These are phyloP conservation scores for Lophura nycthemera DNA, from an alignment of 2,113 vertebrate genomes.

Conservation along the genomic window DNA sequence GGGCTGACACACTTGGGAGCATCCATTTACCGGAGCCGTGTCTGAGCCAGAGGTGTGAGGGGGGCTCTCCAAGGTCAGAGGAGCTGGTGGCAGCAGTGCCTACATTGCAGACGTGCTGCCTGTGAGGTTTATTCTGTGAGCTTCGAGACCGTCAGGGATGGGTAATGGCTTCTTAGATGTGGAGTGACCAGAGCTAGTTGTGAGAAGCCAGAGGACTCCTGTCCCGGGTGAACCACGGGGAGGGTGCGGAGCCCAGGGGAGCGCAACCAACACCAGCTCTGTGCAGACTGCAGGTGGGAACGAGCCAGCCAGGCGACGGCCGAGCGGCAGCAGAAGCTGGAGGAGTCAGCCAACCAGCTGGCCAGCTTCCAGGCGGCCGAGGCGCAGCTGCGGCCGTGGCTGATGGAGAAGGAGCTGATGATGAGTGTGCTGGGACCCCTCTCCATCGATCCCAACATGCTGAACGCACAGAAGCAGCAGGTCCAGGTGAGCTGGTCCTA, in stretches of 20 bases:
- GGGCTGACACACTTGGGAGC: background rate
- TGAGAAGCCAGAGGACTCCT: background rate
- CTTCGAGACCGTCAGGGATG: background rate
- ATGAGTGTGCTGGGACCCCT: slow-evolving; percentile 97
- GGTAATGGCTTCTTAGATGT: background rate
- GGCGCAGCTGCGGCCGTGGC: slow-evolving; percentile 92
- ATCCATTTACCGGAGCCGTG: background rate
- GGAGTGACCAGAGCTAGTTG: background rate
- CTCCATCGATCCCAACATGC: slow-evolving; percentile 98
- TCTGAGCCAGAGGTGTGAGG: background rate
- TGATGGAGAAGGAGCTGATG: slow-evolving; percentile 97
- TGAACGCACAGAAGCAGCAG: slow-evolving; percentile 96
- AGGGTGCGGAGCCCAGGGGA: background rate
- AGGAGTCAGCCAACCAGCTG: slow-evolving; percentile 89
- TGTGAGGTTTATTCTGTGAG: background rate
- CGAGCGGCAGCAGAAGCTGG: slow-evolving; percentile 90
- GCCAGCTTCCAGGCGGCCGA: slow-evolving; percentile 89
- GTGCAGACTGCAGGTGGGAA: slow-evolving; percentile 89
- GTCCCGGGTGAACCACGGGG: rapidly evolving
- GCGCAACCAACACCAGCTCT: background rate
- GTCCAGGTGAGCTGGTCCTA: slow-evolving; percentile 84
- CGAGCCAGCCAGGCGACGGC: slow-evolving; percentile 86
- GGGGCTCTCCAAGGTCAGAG: background rate
- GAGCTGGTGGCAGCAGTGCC: background rate
- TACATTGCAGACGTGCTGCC: background rate